Evolutionary conservation across 2,888 invertebrate genomes (phyloP).

Genomic region (Drosophila siamana): DNA sequence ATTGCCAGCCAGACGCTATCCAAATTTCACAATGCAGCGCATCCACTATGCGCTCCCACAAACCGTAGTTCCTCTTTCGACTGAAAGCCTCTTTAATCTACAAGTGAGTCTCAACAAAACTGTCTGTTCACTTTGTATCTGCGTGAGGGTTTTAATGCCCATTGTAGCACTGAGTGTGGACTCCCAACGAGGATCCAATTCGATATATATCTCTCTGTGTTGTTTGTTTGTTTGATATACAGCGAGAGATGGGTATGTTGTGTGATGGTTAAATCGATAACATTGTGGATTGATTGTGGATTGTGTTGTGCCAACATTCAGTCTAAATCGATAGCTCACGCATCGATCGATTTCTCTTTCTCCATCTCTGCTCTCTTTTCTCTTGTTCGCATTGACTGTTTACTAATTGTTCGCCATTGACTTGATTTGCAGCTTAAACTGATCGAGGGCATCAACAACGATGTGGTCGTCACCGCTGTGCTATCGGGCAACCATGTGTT

Average conservation of each 20-base stretch:
- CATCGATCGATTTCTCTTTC: background rate
- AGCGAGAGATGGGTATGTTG: slow-evolving; percentile 1
- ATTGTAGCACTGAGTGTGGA: slow-evolving; percentile 2
- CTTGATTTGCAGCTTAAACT: slow-evolving; percentile 89
- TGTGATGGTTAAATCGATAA: slow-evolving; percentile 1
- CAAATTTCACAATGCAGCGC: slow-evolving; percentile 90
- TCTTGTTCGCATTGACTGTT: background rate
- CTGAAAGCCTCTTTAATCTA: slow-evolving; percentile 84
- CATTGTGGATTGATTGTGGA: background rate
- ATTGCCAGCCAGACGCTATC: slow-evolving; percentile 93
- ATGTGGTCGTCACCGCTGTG: slow-evolving; percentile 95
- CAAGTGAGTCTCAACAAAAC: slow-evolving; percentile 83
- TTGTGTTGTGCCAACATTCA: no score
- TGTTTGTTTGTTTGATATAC: background rate
- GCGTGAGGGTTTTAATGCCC: slow-evolving; percentile 29
- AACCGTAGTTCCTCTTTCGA: slow-evolving; percentile 84
- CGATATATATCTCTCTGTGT: background rate
- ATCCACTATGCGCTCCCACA: slow-evolving; percentile 84
- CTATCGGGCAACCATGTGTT: slow-evolving; percentile 96
- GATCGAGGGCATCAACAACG: slow-evolving; percentile 96
- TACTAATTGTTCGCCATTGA: background rate
- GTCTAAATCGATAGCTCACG: no score
- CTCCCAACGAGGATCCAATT: background rate
- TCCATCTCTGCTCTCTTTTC: background rate
- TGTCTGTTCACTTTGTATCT: slow-evolving; percentile 23